These are phyloP conservation scores for Erythrocebus patas DNA, from an alignment of 2,113 vertebrate genomes.

Conservation along the genomic window DNA sequence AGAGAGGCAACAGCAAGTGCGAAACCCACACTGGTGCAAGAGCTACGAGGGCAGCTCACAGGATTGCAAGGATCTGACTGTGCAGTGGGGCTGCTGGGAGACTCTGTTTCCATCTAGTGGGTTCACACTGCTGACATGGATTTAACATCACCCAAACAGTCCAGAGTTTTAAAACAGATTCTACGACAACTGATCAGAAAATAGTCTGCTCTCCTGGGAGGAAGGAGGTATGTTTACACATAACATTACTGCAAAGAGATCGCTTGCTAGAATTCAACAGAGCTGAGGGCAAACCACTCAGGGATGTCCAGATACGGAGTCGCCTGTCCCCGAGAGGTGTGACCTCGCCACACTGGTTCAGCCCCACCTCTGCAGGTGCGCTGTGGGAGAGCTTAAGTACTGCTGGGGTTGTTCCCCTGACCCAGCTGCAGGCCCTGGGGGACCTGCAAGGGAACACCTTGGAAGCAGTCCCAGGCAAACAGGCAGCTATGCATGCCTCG, in stretches of 20 bases:
- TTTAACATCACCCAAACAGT: slow-evolving; percentile 16
- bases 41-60: slow-evolving; percentile 57
- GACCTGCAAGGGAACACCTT: neutral
- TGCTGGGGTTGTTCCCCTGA: neutral
- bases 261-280: neutral
- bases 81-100: slow-evolving; percentile 33
- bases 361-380: no score
- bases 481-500: neutral
- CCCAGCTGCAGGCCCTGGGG: neutral
- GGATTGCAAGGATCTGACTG: slow-evolving; percentile 7
- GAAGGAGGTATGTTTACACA: neutral
- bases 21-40: slow-evolving; percentile 57
- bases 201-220: slow-evolving; percentile 53
- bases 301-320: neutral
- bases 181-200: slow-evolving; percentile 51
- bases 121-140: slow-evolving; percentile 11
- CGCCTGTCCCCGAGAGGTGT: neutral
- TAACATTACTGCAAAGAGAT: neutral
- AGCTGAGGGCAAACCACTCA: neutral
- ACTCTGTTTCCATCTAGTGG: slow-evolving; percentile 35
- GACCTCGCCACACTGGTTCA: no score
- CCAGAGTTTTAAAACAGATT: slow-evolving; percentile 47
- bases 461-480: neutral
- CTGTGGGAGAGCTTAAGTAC: neutral
- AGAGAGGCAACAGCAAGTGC: slow-evolving; percentile 52